Conservation (phyloP, 2,797 vertebrate genomes). For the Ceryle rudis region DNA sequence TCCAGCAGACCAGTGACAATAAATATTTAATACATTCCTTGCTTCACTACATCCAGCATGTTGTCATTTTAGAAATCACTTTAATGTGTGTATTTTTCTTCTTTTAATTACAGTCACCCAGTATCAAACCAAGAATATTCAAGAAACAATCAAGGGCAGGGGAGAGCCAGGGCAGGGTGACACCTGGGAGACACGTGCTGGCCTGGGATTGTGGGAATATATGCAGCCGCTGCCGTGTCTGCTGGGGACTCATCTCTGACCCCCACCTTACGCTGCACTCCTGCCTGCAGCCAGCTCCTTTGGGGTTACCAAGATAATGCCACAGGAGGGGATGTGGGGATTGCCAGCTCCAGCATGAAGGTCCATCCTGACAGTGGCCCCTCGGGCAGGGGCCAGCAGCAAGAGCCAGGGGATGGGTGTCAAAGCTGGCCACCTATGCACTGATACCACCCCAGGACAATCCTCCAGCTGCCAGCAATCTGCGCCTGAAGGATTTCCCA, state of each 20-base stretch:
- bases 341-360: background rate
- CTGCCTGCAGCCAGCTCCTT: background rate
- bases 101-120: conserved; percentile 65
- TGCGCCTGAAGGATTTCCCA: background rate
- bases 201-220: background rate
- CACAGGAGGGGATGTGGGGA: fast-evolving
- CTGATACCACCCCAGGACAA: background rate
- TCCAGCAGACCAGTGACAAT: conserved; percentile 32
- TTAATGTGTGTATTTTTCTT: conserved; percentile 60
- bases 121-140: background rate
- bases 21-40: conserved; percentile 64
- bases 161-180: background rate
- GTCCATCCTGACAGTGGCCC: background rate
- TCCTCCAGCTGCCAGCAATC: background rate
- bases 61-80: conserved; percentile 53
- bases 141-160: conserved; percentile 57
- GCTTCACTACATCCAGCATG: conserved; percentile 13
- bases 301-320: fast-evolving
- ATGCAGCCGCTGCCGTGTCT: background rate
- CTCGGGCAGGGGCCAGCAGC: background rate
- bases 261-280: background rate
- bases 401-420: background rate
- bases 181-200: background rate
- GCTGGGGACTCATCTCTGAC: background rate
- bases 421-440: background rate